Percentiles rank a stretch among this genome's conserved stretches.
Evolutionary conservation across 2,888 invertebrate genomes (phyloP).

Genomic region (Leptothorax acervorum): DNA sequence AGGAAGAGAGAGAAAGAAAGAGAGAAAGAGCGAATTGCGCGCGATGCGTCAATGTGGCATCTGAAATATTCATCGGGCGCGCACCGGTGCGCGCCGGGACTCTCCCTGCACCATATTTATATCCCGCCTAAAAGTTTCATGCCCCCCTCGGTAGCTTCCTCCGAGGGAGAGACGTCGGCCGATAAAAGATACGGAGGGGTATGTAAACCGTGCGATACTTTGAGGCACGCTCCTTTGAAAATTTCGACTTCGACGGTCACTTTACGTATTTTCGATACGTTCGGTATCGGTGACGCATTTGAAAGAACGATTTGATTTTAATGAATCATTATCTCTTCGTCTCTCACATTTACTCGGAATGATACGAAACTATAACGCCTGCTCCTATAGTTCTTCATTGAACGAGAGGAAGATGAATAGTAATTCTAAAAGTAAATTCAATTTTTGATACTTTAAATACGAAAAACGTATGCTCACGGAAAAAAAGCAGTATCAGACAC

Average conservation of each 20-base stretch:
- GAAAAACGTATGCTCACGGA: no score
- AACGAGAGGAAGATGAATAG: no score
- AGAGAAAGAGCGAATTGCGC: constrained; percentile 67
- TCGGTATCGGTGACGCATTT: neutral
- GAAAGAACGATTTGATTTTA: neutral
- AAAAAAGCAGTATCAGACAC: no score
- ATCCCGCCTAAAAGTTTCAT: constrained; percentile 62
- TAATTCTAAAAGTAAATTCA: no score
- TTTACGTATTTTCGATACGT: neutral
- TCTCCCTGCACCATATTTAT: constrained; percentile 61
- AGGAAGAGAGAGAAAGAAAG: constrained; percentile 54
- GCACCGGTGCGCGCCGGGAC: constrained; percentile 33
- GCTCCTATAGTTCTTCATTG: no score
- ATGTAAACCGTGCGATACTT: constrained; percentile 13
- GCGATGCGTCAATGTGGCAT: constrained; percentile 72
- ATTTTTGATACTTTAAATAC: no score
- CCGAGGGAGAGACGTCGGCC: neutral
- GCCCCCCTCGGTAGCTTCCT: constrained; percentile 26
- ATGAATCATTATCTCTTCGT: neutral
- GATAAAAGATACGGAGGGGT: constrained; percentile 35
- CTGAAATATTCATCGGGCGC: constrained; percentile 77
- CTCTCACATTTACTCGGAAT: neutral
- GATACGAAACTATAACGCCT: neutral
- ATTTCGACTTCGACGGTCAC: neutral
- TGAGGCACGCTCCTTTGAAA: neutral